Evolutionary conservation across 2,113 vertebrate genomes (phyloP).

Genomic region (Choloepus hoffmanni): DNA sequence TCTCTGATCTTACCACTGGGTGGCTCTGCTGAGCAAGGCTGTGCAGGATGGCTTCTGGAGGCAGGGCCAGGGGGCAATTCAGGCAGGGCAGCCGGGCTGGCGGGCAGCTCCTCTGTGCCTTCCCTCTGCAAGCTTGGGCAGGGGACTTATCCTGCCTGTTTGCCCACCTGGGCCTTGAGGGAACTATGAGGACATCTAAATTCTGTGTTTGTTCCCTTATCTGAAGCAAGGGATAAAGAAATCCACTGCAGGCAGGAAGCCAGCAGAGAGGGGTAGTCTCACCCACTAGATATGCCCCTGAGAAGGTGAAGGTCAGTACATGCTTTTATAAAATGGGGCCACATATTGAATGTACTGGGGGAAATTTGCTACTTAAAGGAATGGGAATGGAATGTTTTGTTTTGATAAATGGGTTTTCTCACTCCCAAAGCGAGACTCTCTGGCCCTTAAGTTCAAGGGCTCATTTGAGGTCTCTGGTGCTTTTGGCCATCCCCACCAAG

Average conservation of each 20-base stretch:
- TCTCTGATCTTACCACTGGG: constrained; percentile 61
- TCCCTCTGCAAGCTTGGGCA: neutral
- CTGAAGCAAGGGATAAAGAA: neutral
- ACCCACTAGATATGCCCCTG: neutral
- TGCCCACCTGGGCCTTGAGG: constrained; percentile 15
- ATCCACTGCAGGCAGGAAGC: neutral
- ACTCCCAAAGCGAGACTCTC: neutral
- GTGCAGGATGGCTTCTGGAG: accelerated
- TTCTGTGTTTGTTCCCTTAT: neutral
- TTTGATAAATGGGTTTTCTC: neutral
- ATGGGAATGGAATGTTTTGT: neutral
- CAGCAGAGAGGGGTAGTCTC: neutral
- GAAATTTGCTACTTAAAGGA: neutral
- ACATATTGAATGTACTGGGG: neutral
- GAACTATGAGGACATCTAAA: neutral
- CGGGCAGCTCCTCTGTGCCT: neutral
- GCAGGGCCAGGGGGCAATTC: neutral
- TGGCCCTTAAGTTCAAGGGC: neutral
- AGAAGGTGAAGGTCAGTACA: neutral
- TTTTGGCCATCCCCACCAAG: neutral
- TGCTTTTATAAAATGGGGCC: neutral
- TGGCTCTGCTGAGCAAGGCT: constrained; percentile 65
- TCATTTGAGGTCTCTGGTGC: accelerated
- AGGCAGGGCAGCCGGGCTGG: accelerated
- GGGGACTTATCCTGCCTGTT: neutral